phyloP scores from a whole-genome alignment of 2,113 vertebrate genomes.

The Dinomys branickii region DNA sequence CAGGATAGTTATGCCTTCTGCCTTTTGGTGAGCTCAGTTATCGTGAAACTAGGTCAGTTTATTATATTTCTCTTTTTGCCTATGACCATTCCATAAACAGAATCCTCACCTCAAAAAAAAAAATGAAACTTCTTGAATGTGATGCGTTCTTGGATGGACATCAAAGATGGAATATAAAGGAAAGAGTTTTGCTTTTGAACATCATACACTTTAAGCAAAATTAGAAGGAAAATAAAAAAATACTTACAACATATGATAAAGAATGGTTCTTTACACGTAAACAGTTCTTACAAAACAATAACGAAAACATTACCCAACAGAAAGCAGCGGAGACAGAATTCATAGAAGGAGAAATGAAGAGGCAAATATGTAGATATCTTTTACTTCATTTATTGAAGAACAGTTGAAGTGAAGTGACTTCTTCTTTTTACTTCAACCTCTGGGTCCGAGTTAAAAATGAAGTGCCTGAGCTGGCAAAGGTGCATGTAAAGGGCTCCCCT shows the following conservation, averaged over 20 bases:
- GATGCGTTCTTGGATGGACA: background rate
- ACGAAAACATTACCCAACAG: background rate
- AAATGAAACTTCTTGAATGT: too few relatives aligned
- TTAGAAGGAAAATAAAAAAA: background rate
- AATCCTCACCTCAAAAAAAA: background rate
- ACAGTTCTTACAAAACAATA: conserved; percentile 50
- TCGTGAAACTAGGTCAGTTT: conserved; percentile 83
- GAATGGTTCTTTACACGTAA: conserved; percentile 26
- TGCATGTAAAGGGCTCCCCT: background rate
- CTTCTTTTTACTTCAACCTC: background rate
- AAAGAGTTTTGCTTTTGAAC: background rate
- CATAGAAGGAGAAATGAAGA: background rate
- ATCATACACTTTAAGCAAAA: background rate
- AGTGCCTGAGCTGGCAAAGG: background rate
- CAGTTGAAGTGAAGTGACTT: background rate
- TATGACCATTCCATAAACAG: conserved; percentile 61
- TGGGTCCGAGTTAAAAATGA: background rate
- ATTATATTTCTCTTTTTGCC: conserved; percentile 76
- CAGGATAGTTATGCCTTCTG: background rate
- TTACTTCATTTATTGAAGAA: background rate
- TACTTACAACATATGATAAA: background rate
- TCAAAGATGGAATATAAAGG: background rate
- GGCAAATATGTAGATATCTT: background rate
- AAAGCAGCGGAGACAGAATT: background rate
- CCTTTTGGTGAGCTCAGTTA: conserved; percentile 56